Conservation (phyloP, 2,797 vertebrate species). For the Apodemus agrarius region DNA sequence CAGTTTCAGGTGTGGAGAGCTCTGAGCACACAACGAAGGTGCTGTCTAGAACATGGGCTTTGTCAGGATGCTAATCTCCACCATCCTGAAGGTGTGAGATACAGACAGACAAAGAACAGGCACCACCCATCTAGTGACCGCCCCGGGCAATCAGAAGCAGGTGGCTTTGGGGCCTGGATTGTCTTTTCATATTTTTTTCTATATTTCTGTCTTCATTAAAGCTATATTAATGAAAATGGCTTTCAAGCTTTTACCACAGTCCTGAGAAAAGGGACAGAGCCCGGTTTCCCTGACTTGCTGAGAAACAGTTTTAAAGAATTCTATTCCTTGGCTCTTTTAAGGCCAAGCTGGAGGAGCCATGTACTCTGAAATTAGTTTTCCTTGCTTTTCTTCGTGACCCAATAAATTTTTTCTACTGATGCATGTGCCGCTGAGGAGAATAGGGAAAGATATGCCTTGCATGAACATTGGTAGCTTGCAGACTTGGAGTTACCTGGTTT, state of each 20-base stretch:
- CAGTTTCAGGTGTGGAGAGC: neutral
- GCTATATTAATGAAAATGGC: neutral
- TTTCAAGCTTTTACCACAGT: neutral
- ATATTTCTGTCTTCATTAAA: neutral
- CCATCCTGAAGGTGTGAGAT: neutral
- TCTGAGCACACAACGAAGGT: no score
- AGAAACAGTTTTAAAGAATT: slow-evolving; percentile 44
- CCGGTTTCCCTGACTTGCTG: neutral
- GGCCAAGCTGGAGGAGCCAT: neutral
- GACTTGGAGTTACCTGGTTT: slow-evolving; percentile 38
- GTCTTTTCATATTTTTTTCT: neutral
- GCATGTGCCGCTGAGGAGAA: neutral
- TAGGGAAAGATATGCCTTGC: neutral
- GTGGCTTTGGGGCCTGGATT: neutral
- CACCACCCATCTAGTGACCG: neutral
- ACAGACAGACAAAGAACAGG: neutral
- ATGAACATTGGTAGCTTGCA: neutral
- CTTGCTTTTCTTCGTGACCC: neutral
- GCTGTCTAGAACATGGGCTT: neutral
- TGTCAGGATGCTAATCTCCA: neutral
- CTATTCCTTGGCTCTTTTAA: slow-evolving; percentile 3
- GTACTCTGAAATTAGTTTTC: neutral
- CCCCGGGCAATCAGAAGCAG: neutral
- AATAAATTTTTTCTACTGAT: slow-evolving; percentile 30
- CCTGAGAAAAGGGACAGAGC: neutral